Base-by-base conservation (phyloP, 2,797 vertebrate species). In the Xiphorhynchus erythropygius region DNA sequence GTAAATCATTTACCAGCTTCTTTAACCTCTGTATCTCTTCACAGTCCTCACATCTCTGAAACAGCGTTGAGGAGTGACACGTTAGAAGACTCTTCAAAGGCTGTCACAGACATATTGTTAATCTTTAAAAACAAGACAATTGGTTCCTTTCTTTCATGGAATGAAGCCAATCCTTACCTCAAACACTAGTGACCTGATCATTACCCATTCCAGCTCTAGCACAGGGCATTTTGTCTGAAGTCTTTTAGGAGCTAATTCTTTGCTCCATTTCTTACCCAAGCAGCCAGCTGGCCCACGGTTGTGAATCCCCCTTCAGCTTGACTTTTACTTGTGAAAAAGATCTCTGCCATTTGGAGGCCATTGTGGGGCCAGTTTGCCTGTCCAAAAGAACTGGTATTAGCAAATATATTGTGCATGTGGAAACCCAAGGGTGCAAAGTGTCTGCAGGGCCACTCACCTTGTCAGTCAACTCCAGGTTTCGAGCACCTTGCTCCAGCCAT, bases 281-380 rank as follows among this genome's bases (percentile, higher is more conserved):
- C 98, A 94, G 98, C 98, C 98, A 98, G 98, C 28, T 97, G 97
- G 98, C 98, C 98, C 59, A 98, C 97, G 47, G 98, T 96, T 6
- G 98, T 97, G 76, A 99, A 85, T 76, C 98, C 98, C 62, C 92
- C 63, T 47, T 97, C 97, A 52, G 89, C 88, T 52, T 96, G 85
- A 63, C 95, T 97, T 91, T 94, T 95, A 63, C 97, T 97, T 30
- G 93, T 98, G 56, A 98, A 98, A 97, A 98, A 98, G 14, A 99
- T 93, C 84, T 99, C 98, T 62, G 99, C 99, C 96, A 99, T 91
- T 55, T 98, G 97, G 92, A 99, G 98, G 69, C 99, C 99, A 47
- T 99, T 99, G 93, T 99, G 98, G 69, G 99, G 99, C 99, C 99
- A 99, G 80, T 98, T 97, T 92, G 96, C 97, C 99, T 99, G 94